A percentile compares a stretch with the other conserved stretches of the same genome.
Evolutionary conservation across 2,888 invertebrate species (phyloP).

Genomic region (Drosophila histrio): DNA sequence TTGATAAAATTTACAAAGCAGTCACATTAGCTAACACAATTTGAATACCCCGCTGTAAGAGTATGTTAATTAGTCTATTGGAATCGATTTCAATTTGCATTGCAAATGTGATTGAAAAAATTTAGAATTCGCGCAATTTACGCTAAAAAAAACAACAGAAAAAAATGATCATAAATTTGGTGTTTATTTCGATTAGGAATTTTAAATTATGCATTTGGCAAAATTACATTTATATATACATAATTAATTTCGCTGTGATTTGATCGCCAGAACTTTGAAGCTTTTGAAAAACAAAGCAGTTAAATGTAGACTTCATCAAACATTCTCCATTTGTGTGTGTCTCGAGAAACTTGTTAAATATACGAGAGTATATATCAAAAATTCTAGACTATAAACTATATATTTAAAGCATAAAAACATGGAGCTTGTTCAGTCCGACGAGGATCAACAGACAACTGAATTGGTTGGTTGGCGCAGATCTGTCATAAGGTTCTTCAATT

Average conservation of each 20-base stretch:
- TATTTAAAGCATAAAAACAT: neutral
- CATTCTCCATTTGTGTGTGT: constrained; percentile 7
- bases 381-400: neutral
- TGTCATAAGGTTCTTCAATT: constrained; percentile 23
- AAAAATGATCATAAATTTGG: constrained; percentile 47
- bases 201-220: constrained; percentile 40
- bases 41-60: neutral
- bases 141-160: neutral
- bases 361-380: neutral
- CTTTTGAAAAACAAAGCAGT: constrained; percentile 13
- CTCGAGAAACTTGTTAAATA: neutral
- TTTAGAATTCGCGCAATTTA: constrained; percentile 32
- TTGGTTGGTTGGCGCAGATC: neutral
- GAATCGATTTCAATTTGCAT: constrained; percentile 43
- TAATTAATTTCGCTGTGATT: constrained; percentile 15
- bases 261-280: neutral
- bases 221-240: constrained; percentile 20
- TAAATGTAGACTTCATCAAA: neutral
- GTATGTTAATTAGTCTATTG: constrained; percentile 14
- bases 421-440: neutral
- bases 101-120: constrained; percentile 48
- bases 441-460: neutral
- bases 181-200: constrained; percentile 24
- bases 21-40: neutral
- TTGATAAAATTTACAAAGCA: neutral